Conservation (phyloP, 2,888 invertebrate species). For the Pyrrhia umbra region DNA sequence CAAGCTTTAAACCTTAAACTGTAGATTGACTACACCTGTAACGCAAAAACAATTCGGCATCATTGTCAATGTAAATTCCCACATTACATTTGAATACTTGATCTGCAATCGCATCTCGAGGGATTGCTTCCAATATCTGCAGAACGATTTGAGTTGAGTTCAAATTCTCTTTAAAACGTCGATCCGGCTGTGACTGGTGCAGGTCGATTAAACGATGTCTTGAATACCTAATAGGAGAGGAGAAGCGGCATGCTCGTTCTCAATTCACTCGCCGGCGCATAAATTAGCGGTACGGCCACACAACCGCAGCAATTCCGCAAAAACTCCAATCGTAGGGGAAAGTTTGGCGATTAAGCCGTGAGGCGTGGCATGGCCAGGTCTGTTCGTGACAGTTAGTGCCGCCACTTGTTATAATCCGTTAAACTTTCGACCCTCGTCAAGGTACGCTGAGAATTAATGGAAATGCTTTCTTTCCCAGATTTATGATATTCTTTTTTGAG, state of each 20-base stretch:
- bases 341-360: constrained; percentile 89
- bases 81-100: constrained; percentile 69
- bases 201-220: constrained; percentile 86
- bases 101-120: constrained; percentile 70
- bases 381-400: constrained; percentile 89
- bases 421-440: constrained; percentile 89
- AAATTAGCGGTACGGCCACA: constrained; percentile 84
- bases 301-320: constrained; percentile 84
- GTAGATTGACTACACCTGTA: constrained; percentile 18
- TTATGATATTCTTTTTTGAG: constrained; percentile 73
- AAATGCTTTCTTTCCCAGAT: constrained; percentile 82
- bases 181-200: constrained; percentile 72
- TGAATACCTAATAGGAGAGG: constrained; percentile 86
- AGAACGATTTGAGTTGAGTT: constrained; percentile 75
- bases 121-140: constrained; percentile 75
- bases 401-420: constrained; percentile 89
- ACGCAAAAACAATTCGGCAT: constrained; percentile 57
- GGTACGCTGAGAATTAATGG: constrained; percentile 87
- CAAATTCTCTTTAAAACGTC: constrained; percentile 79
- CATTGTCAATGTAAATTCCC: constrained; percentile 64
- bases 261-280: constrained; percentile 83
- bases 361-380: constrained; percentile 88
- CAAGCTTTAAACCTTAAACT: constrained; percentile 2
- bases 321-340: constrained; percentile 89
- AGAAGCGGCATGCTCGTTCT: constrained; percentile 77